phyloP scores from a whole-genome alignment of 2,113 vertebrate genomes.

The Hirundichthys speculiger region DNA sequence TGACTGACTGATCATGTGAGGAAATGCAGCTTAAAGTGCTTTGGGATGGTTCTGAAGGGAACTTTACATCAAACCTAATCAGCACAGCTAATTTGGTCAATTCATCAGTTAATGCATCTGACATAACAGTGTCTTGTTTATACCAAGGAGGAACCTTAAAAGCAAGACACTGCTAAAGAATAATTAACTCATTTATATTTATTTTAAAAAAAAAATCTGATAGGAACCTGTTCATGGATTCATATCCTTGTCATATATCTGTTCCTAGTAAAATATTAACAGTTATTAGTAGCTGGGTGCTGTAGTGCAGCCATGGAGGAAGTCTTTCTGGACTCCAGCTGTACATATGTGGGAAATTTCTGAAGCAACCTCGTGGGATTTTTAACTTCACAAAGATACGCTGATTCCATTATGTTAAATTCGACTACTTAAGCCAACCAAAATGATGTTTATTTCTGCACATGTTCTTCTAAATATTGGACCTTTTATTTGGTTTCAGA shows the following conservation, averaged over 20 bases:
- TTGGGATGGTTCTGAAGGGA: constrained; percentile 20
- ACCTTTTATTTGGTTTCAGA: no score
- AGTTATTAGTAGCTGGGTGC: no score
- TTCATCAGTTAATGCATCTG: not conserved
- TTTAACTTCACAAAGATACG: no score
- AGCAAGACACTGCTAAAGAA: not conserved
- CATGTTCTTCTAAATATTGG: no score
- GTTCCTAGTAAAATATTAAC: not conserved
- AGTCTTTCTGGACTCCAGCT: no score
- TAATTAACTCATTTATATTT: not conserved
- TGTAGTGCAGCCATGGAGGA: no score
- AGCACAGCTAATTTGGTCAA: not conserved
- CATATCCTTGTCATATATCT: not conserved
- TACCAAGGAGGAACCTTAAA: not conserved
- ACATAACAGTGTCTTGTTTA: not conserved
- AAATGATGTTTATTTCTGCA: no score
- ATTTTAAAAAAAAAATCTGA: not conserved
- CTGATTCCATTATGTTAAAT: no score
- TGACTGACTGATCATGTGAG: constrained; percentile 45
- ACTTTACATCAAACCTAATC: constrained; percentile 12
- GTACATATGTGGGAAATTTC: no score
- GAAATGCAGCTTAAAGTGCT: constrained; percentile 23
- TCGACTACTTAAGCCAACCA: no score
- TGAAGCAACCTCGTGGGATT: no score
- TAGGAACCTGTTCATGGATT: not conserved